Evolutionary conservation across 2,888 invertebrate species (phyloP).

Genomic region (Noctua comes): DNA sequence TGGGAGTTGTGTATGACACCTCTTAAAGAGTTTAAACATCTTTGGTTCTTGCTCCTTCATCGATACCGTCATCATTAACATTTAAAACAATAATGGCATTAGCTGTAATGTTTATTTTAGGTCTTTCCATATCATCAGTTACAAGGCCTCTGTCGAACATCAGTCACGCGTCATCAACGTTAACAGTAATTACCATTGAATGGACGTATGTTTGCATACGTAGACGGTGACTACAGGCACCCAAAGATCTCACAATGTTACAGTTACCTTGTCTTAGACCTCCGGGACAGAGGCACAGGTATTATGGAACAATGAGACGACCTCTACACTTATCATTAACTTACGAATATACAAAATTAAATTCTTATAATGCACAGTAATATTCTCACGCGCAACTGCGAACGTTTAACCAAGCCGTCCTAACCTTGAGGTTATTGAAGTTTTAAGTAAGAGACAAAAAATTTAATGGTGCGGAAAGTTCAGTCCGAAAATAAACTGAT

Average conservation of each 20-base stretch:
- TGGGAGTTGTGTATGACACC: conserved; percentile 63
- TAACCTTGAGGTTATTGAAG: conserved; percentile 75
- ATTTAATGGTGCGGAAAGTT: conserved; percentile 62
- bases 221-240: conserved; percentile 66
- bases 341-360: conserved; percentile 79
- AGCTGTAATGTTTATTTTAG: conserved; percentile 63
- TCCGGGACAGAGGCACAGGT: conserved; percentile 74
- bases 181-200: conserved; percentile 80
- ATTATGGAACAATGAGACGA: conserved; percentile 80
- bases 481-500: conserved; percentile 58
- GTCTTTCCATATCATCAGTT: conserved; percentile 70
- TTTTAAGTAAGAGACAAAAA: conserved; percentile 62
- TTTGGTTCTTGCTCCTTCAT: conserved; percentile 55
- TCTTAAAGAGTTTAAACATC: conserved; percentile 70
- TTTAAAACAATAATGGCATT: conserved; percentile 65
- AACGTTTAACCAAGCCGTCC: conserved; percentile 72
- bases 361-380: conserved; percentile 78
- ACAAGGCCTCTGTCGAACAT: conserved; percentile 76
- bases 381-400: conserved; percentile 82
- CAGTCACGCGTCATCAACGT: conserved; percentile 79
- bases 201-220: conserved; percentile 65
- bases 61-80: conserved; percentile 58
- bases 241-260: conserved; percentile 76
- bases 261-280: conserved; percentile 85
- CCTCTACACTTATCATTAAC: conserved; percentile 85